Evolutionary conservation across 1,140 invertebrate species (phyloP).

Genomic region (Sycophila sp.): DNA sequence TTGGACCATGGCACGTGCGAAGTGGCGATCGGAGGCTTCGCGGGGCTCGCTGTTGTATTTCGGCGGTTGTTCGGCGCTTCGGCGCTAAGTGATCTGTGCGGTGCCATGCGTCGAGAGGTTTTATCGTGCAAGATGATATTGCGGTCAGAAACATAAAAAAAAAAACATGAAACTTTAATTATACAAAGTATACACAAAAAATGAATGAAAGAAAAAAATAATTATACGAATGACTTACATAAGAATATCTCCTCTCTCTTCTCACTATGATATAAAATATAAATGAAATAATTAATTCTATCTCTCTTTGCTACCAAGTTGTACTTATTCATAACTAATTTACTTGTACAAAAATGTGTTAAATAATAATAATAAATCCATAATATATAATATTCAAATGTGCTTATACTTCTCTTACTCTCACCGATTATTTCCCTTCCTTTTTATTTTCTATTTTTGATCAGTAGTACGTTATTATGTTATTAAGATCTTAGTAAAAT

Average conservation of each 20-base stretch:
- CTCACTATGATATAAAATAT: constrained; percentile 62
- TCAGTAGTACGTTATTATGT: too few relatives aligned
- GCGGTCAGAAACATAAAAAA: constrained; percentile 62
- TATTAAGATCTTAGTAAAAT: too few relatives aligned
- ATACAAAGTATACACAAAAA: constrained; percentile 53
- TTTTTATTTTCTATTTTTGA: too few relatives aligned
- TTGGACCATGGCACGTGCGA: too few relatives aligned
- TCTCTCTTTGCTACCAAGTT: constrained; percentile 69
- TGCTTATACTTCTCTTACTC: too few relatives aligned
- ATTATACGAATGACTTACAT: constrained; percentile 57
- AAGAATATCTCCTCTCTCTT: constrained; percentile 60
- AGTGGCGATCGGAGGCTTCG: too few relatives aligned
- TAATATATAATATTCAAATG: constrained; percentile 56
- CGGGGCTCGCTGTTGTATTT: too few relatives aligned
- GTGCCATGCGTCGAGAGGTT: neutral
- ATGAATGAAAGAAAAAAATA: constrained; percentile 51
- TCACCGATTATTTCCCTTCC: too few relatives aligned
- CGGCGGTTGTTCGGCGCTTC: too few relatives aligned
- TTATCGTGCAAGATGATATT: constrained; percentile 38
- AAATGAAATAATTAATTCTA: constrained; percentile 62
- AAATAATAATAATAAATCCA: constrained; percentile 64
- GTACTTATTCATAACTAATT: constrained; percentile 69
- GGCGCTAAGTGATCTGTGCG: neutral
- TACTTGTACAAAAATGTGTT: constrained; percentile 69
- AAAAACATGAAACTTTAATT: constrained; percentile 54